Evolutionary conservation across 2,888 invertebrate species (phyloP), one percentile per base, ranked within the genome.

Genomic region (Eristalis intricaria): DNA sequence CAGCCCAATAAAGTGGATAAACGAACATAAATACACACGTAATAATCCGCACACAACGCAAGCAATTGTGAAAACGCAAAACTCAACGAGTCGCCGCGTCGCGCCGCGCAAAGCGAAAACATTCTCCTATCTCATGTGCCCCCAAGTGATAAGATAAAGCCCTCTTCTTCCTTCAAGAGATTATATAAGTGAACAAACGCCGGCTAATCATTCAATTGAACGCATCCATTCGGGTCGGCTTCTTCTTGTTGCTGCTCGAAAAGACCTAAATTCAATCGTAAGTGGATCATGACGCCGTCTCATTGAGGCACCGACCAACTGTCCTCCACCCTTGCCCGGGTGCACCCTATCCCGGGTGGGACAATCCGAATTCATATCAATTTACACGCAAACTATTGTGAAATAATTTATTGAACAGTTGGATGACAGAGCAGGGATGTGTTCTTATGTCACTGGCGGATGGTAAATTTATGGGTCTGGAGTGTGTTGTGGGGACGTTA

Each of bases 151-250:
- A 50, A 50, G 50, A 50, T 50, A 50, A 50, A 50, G 50, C 19
- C 19, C 19, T 19, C 50, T 19, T 50, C 50, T 50, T 19, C 19
- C 19, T 19, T 8, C 50, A n/a, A n/a, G n/a, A 66, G 73, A 73
- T 80, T 73, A 80, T 56, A 73, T 50, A 73, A 68, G 65, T 70
- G 38, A 43, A 63, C 40, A 43, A 61, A 68, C 43, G 76, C 70
- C 78, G 65, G 71, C 58, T 64, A 58, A 70, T 70, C 56, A 50
- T 26, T 43, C 56, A 70, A 64, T 65, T 50, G 23, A n/a, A 23
- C 13, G 50, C 50, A 50, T 50, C 50, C 50, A 50, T 7, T 8
- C 29, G 32, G 43, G 8, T n/a, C 50, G 50, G 50, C 50, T 50
- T 50, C 19, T 19, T 50, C 19, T 50, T 50, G 50, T 19, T 50